Conservation (phyloP, 2,888 invertebrate genomes). For the Mimas tiliae region DNA sequence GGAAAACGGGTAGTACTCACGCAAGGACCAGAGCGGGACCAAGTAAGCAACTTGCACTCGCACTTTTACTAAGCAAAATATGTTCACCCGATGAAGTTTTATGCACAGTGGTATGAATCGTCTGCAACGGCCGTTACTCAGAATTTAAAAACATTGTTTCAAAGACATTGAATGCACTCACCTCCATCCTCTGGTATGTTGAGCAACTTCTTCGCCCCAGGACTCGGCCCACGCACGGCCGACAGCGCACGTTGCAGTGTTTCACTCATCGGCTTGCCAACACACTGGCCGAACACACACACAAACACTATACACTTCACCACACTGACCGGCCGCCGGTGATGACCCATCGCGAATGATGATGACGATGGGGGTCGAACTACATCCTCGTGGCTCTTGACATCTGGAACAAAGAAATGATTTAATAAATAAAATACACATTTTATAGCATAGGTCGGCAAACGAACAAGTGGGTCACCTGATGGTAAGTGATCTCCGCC, state of each 20-base stretch:
- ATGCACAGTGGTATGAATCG: no score
- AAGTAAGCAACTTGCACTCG: no score
- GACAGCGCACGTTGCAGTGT: slow-evolving; percentile 81
- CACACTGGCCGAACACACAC: slow-evolving; percentile 58
- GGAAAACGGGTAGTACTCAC: no score
- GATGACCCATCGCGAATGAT: slow-evolving; percentile 28
- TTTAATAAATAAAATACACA: neutral
- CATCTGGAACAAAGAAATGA: slow-evolving; percentile 46
- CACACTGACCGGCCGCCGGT: slow-evolving; percentile 44
- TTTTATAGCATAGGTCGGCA: no score
- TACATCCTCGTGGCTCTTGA: slow-evolving; percentile 41
- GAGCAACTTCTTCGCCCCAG: slow-evolving; percentile 81
- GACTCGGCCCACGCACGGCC: slow-evolving; percentile 79
- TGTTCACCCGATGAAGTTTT: no score
- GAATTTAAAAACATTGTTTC: no score
- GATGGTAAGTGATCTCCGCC: no score
- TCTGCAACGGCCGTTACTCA: no score
- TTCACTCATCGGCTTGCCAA: slow-evolving; percentile 79
- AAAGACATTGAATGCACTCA: slow-evolving; percentile 43
- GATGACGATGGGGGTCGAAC: slow-evolving; percentile 20
- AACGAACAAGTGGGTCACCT: no score
- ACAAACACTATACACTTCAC: slow-evolving; percentile 62
- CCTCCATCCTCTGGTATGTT: slow-evolving; percentile 84
- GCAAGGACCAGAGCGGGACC: no score
- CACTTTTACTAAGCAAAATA: no score